Evolutionary conservation across 1,140 invertebrate species (phyloP).

Genomic region (Philopotamus ludificatus): DNA sequence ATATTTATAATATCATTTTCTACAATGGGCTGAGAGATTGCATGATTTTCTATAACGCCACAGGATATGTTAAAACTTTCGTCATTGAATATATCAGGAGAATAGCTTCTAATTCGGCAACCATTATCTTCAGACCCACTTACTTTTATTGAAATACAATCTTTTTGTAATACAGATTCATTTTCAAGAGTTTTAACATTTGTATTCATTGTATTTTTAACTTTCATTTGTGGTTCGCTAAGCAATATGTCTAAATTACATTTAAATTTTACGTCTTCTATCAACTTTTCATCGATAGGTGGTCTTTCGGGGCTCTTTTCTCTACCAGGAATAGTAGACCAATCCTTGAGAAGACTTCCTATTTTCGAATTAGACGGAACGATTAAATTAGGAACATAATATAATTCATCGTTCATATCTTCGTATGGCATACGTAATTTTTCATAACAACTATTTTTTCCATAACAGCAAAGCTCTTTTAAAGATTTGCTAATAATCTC

Average conservation of each 20-base stretch:
- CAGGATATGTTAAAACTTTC: constrained; percentile 41
- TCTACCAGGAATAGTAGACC: constrained; percentile 52
- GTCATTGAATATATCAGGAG: constrained; percentile 59
- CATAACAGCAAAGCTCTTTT: constrained; percentile 1
- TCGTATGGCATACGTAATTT: constrained; percentile 40
- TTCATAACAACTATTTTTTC: neutral
- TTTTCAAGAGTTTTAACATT: constrained; percentile 40
- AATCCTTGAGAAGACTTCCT: constrained; percentile 51
- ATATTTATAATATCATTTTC: constrained; percentile 1
- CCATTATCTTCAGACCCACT: neutral
- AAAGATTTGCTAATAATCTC: neutral
- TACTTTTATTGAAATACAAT: neutral
- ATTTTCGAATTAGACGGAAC: constrained; percentile 45
- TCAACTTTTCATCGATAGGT: constrained; percentile 42
- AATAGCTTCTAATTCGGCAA: constrained; percentile 44
- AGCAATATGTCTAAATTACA: constrained; percentile 48
- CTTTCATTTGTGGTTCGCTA: constrained; percentile 48
- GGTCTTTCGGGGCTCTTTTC: constrained; percentile 46
- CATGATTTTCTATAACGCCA: neutral
- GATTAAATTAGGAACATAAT: constrained; percentile 51
- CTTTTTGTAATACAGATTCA: constrained; percentile 2
- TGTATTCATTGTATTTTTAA: constrained; percentile 40
- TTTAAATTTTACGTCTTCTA: constrained; percentile 45
- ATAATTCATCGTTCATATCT: constrained; percentile 46
- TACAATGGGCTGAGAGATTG: too few species aligned